phyloP scores from a whole-genome alignment of 2,888 invertebrate species.

The Lottia gigantea region DNA sequence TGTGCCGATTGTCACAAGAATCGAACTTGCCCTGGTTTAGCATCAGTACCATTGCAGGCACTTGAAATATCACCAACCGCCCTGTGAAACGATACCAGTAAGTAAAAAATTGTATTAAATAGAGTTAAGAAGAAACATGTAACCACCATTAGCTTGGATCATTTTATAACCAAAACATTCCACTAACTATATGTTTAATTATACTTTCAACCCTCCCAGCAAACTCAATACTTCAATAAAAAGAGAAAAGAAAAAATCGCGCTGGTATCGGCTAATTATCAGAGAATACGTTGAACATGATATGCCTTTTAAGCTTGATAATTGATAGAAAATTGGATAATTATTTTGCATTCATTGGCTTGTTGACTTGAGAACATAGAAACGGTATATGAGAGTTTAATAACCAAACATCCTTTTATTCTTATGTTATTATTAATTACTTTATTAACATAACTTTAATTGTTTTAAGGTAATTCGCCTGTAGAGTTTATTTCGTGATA shows the following conservation, averaged over 20 bases:
- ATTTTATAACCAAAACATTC: neutral
- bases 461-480: too few relatives aligned
- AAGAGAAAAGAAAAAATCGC: neutral
- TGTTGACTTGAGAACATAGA: neutral
- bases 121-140: neutral
- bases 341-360: neutral
- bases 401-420: too few relatives aligned
- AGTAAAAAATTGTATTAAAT: neutral
- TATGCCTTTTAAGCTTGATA: slow-evolving; percentile 8
- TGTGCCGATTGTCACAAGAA: too few relatives aligned
- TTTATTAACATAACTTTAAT: too few relatives aligned
- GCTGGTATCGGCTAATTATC: neutral
- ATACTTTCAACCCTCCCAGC: neutral
- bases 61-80: too few relatives aligned
- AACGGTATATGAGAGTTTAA: too few relatives aligned
- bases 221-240: neutral
- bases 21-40: too few relatives aligned
- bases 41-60: too few relatives aligned
- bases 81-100: too few relatives aligned
- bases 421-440: too few relatives aligned
- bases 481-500: too few relatives aligned
- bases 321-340: slow-evolving; percentile 2
- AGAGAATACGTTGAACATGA: neutral
- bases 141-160: neutral
- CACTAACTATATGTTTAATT: neutral